These are phyloP conservation scores for Mandrillus leucophaeus DNA, from an alignment of 2,113 vertebrate genomes.

Conservation along the genomic window DNA sequence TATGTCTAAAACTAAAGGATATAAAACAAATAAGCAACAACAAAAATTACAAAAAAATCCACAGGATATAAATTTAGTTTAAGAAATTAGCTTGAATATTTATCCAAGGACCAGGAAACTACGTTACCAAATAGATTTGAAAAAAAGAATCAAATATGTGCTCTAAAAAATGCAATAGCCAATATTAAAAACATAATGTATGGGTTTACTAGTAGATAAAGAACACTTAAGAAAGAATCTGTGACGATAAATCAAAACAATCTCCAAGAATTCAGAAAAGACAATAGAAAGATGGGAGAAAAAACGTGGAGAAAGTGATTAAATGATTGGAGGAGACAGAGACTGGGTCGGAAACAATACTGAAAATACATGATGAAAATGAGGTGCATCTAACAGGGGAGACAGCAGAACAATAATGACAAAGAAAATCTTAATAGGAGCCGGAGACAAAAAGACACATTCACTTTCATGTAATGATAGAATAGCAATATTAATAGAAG, in stretches of 20 bases:
- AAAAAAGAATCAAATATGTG: not conserved
- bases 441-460: not conserved
- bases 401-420: not conserved
- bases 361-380: not conserved
- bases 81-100: not conserved
- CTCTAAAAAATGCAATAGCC: not conserved
- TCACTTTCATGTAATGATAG: not conserved
- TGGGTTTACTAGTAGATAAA: not conserved
- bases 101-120: not conserved
- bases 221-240: not conserved
- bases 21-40: not conserved
- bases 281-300: not conserved
- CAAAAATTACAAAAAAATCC: not conserved
- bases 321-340: not conserved
- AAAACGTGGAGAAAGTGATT: not conserved
- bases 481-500: not conserved
- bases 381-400: too few relatives aligned
- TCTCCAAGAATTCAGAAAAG: not conserved
- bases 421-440: not conserved
- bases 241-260: not conserved
- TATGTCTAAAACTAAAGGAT: not conserved
- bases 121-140: not conserved
- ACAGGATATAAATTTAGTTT: not conserved
- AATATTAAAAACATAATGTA: not conserved
- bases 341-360: not conserved